phyloP scores from a whole-genome alignment of 2,797 vertebrate genomes.

The Hozukius guyotensis region DNA sequence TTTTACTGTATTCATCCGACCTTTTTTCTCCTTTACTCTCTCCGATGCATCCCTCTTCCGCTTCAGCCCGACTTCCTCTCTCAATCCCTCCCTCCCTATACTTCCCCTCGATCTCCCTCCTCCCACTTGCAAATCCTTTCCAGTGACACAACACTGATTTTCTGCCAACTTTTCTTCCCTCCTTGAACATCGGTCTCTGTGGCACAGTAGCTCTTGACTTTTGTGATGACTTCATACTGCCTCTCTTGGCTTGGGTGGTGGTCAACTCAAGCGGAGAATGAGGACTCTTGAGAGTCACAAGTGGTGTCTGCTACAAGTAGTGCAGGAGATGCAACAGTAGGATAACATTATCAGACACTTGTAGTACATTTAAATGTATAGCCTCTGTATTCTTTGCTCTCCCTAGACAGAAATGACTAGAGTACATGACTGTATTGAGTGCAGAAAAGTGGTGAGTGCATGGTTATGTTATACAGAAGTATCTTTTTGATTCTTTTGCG shows the following conservation, averaged over 20 bases:
- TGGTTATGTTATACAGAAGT: neutral
- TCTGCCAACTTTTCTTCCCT: conserved; percentile 80
- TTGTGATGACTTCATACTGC: conserved; percentile 78
- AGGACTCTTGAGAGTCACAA: conserved; percentile 68
- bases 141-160: conserved; percentile 76
- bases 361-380: conserved; percentile 26
- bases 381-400: neutral
- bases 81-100: conserved; percentile 45
- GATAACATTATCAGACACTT: conserved; percentile 35
- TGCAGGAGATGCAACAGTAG: conserved; percentile 30
- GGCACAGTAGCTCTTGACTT: conserved; percentile 79
- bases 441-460: too few species aligned
- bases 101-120: conserved; percentile 61
- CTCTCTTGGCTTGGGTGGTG: conserved; percentile 71
- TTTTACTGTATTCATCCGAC: conserved; percentile 38
- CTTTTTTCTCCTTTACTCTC: conserved; percentile 19
- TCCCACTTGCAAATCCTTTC: conserved; percentile 76
- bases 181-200: conserved; percentile 70
- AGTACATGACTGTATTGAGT: neutral
- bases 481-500: neutral
- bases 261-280: conserved; percentile 72
- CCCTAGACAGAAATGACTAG: neutral
- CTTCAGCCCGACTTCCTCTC: conserved; percentile 43
- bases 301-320: conserved; percentile 49
- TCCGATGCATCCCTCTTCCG: conserved; percentile 54